phyloP scores from a whole-genome alignment of 2,113 vertebrate genomes.

The Hoplias malabaricus region DNA sequence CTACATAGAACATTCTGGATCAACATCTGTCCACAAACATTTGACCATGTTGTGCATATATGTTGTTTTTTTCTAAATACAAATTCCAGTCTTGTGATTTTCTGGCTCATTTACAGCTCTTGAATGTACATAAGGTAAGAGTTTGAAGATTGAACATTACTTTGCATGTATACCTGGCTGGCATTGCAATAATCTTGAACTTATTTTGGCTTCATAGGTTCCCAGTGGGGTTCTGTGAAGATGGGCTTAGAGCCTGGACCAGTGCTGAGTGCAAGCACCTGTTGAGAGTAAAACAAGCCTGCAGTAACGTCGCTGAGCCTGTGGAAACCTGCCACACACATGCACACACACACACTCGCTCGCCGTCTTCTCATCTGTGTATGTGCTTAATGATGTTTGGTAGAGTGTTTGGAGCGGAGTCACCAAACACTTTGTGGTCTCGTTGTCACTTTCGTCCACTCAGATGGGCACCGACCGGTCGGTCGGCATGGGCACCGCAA shows the following conservation, averaged over 20 bases:
- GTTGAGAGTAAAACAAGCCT: not conserved
- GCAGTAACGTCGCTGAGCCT: not conserved
- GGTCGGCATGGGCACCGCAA: not conserved
- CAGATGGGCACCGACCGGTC: not conserved
- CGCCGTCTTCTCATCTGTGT: slow-evolving; percentile 19
- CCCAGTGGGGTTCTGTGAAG: not conserved
- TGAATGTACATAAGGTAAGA: too few relatives aligned
- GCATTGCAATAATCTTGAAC: not conserved
- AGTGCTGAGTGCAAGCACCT: not conserved
- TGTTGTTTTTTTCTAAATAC: too few relatives aligned
- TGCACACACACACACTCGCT: not conserved
- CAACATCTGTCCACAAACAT: too few relatives aligned
- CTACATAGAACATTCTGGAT: too few relatives aligned
- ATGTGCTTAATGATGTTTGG: slow-evolving; percentile 21
- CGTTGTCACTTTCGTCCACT: not conserved
- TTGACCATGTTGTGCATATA: too few relatives aligned
- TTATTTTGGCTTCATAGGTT: not conserved
- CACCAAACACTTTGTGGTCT: not conserved
- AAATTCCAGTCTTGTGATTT: too few relatives aligned
- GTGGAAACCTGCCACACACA: slow-evolving; percentile 9
- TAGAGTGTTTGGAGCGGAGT: slow-evolving; percentile 38
- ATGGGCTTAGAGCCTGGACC: not conserved
- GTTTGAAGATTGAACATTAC: too few relatives aligned
- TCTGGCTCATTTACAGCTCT: too few relatives aligned
- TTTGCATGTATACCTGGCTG: too few relatives aligned